Conservation (phyloP, 2,888 invertebrate genomes). For the Blera fallax region DNA sequence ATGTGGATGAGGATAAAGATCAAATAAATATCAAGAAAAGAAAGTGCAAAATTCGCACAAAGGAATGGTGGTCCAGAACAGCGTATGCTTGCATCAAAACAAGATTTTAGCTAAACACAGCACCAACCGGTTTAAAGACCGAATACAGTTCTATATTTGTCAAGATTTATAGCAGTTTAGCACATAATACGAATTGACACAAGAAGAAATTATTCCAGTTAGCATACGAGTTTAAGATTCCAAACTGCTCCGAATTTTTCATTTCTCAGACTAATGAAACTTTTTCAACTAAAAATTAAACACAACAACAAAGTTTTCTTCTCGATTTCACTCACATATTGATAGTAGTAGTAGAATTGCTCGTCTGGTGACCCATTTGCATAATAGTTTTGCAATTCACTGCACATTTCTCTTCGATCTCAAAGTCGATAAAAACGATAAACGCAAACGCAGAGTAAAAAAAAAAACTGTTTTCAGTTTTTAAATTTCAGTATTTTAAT, state of each 20-base stretch:
- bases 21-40: constrained; percentile 4
- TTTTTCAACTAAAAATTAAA: neutral
- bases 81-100: neutral
- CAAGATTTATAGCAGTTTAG: neutral
- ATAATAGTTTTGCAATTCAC: constrained; percentile 74
- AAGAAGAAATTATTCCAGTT: neutral
- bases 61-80: neutral
- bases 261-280: no score
- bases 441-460: constrained; percentile 17
- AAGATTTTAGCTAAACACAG: neutral
- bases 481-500: constrained; percentile 6
- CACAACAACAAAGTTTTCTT: neutral
- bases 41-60: constrained; percentile 24
- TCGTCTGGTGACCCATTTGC: constrained; percentile 74
- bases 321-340: constrained; percentile 71
- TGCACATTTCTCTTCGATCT: constrained; percentile 72
- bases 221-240: neutral
- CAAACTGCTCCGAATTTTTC: neutral
- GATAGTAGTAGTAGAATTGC: constrained; percentile 73
- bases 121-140: neutral
- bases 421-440: constrained; percentile 45
- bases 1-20: neutral
- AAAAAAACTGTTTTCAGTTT: constrained; percentile 14
- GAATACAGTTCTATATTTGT: neutral
- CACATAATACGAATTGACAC: neutral